Base-by-base conservation (phyloP, 1,140 invertebrate genomes). In the Calliopsis andreniformis region DNA sequence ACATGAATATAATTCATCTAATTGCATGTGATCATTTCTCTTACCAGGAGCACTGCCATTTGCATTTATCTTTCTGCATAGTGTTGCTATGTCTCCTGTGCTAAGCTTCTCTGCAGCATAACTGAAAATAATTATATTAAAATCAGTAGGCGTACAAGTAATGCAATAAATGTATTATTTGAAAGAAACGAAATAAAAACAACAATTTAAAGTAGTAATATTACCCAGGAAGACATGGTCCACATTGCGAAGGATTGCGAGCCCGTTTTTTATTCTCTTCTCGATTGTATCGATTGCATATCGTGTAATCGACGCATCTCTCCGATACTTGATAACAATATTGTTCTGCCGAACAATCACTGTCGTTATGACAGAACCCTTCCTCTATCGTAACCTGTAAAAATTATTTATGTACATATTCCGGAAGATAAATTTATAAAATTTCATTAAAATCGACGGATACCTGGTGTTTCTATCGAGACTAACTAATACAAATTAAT, bases 321-420 rank as follows among this genome's bases (percentile, higher is more conserved):
- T 64, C 61, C 8, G 88, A 89, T 43, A 85, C 75, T 59, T 80
- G 75, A 62, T 90, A 89, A 69, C 89, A 90, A 67, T 88, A 90
- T 66, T 90, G 85, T 30, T 85, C 63, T 20, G 71, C 42, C 0
- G 85, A 82, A 77, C 89, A 89, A 61, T 90, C 87, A 8, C 35
- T 61, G 64, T 89, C 88, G 5, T 80, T 81, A 43, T 28, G 53
- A 70, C 89, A 90, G 18, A 69, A 61, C 7, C 39, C 30, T 71
- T 70, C 75, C 49, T 71, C 67, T 61, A 53, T 71, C 66, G 49
- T 76, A 53, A 45, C 66, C 77, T 79, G 45, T 0, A 71, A 58
- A 42, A 79, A 28, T 45, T 45, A 51, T n/a, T 16, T 43, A 0
- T n/a, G 0, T 45, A n/a, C n/a, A n/a, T n/a, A n/a, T n/a, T 63